These are phyloP conservation scores for Cranoglanis bouderius DNA, from an alignment of 2,113 vertebrate species.

Conservation along the genomic window DNA sequence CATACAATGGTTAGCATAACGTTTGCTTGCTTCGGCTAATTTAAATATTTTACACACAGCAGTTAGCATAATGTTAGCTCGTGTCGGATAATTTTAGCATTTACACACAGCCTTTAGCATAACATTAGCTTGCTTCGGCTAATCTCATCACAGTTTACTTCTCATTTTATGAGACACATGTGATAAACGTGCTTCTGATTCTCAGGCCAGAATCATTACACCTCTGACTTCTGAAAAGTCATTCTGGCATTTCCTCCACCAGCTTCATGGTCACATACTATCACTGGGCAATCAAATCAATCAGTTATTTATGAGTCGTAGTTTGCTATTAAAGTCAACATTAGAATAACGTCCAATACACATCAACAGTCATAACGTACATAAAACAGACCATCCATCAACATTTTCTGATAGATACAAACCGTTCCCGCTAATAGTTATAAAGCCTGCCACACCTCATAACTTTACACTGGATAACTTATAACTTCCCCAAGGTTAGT, in stretches of 20 bases:
- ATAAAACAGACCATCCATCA: neutral
- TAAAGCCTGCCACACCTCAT: neutral
- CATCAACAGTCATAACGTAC: neutral
- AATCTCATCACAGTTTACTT: neutral
- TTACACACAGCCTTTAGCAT: no score
- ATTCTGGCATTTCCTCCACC: neutral
- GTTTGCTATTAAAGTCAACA: neutral
- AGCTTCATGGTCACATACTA: conserved; percentile 12
- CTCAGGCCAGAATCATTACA: conserved; percentile 16
- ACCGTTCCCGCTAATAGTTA: neutral
- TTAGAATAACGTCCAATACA: neutral
- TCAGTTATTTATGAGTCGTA: neutral
- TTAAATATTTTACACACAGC: no score
- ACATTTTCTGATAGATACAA: neutral
- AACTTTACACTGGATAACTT: neutral
- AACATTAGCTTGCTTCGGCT: no score
- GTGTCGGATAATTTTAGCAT: no score
- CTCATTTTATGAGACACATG: neutral
- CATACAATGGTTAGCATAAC: no score
- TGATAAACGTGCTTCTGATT: neutral
- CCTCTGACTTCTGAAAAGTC: neutral
- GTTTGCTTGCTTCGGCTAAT: no score
- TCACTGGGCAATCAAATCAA: neutral
- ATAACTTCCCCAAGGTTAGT: neutral
- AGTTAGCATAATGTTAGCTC: no score